Evolutionary conservation across 2,888 invertebrate species (phyloP).

Genomic region (Furcula furcula): DNA sequence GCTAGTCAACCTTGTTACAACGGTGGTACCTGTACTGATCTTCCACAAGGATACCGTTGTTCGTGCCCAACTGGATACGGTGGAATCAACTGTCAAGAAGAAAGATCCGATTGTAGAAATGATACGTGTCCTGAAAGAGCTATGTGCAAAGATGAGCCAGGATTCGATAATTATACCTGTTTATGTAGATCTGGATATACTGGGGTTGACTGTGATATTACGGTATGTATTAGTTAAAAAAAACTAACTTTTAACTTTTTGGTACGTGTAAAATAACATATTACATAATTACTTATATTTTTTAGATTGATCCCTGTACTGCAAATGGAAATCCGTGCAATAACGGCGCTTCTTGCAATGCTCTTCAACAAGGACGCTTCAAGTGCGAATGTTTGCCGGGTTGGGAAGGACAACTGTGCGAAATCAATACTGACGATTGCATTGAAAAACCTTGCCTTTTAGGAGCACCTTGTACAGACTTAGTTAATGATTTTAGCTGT

Average conservation of each 20-base stretch:
- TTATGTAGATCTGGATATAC: conserved; percentile 97
- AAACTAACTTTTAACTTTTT: background rate
- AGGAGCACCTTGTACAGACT: conserved; percentile 95
- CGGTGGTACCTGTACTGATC: conserved; percentile 94
- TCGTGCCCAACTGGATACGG: conserved; percentile 93
- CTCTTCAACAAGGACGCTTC: conserved; percentile 94
- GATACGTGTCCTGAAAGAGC: conserved; percentile 97
- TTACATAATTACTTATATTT: conserved; percentile 23
- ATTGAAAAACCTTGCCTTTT: conserved; percentile 95
- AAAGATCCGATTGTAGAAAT: conserved; percentile 92
- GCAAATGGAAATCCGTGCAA: conserved; percentile 95
- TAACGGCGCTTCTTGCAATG: conserved; percentile 94
- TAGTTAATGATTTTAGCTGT: conserved; percentile 96
- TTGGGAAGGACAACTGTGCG: conserved; percentile 98
- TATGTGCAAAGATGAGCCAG: conserved; percentile 98
- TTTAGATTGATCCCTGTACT: conserved; percentile 93
- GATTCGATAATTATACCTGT: conserved; percentile 94
- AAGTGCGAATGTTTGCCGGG: conserved; percentile 98
- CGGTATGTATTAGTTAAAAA: conserved; percentile 77
- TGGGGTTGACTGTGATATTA: conserved; percentile 94
- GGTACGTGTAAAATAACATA: background rate
- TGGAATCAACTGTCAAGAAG: conserved; percentile 97
- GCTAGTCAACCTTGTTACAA: conserved; percentile 97
- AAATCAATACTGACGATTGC: conserved; percentile 96
- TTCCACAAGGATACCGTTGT: conserved; percentile 95